Evolutionary conservation across 35 echinoderm and acorn worm species (phyloP).

Genomic region (Holothuria glaberrima): DNA sequence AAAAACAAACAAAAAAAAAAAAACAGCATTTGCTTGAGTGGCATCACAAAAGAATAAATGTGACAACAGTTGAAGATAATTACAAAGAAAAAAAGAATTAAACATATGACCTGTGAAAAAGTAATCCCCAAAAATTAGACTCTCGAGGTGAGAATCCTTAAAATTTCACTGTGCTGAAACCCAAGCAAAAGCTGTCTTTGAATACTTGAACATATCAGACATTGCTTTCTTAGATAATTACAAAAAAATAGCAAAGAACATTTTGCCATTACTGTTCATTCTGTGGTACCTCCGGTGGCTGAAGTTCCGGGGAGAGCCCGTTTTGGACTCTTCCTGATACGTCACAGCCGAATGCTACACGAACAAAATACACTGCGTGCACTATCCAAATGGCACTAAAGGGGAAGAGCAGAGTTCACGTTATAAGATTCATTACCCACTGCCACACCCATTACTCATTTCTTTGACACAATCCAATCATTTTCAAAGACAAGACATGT

Average conservation of each 20-base stretch:
- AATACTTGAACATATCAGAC: neutral
- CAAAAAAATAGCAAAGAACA: slow-evolving; percentile 63
- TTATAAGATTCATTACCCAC: slow-evolving; percentile 57
- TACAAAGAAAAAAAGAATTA: neutral
- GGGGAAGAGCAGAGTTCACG: slow-evolving; percentile 67
- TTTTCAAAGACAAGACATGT: no score
- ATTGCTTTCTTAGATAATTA: slow-evolving; percentile 46
- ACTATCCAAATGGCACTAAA: slow-evolving; percentile 68
- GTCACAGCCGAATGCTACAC: slow-evolving; percentile 63
- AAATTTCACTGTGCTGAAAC: neutral
- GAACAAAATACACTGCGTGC: slow-evolving; percentile 68
- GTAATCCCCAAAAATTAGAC: slow-evolving; percentile 11
- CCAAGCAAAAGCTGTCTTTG: slow-evolving; percentile 52
- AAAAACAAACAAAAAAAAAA: slow-evolving; percentile 13
- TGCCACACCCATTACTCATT: slow-evolving; percentile 8
- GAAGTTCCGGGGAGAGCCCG: slow-evolving; percentile 63
- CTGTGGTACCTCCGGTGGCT: slow-evolving; percentile 53
- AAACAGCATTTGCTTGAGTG: slow-evolving; percentile 60
- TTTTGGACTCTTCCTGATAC: slow-evolving; percentile 62
- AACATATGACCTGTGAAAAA: slow-evolving; percentile 46
- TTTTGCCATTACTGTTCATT: slow-evolving; percentile 64
- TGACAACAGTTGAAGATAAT: slow-evolving; percentile 1
- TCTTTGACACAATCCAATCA: no score
- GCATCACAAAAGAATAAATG: slow-evolving; percentile 8
- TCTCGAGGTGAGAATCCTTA: neutral